Conservation (phyloP, 2,113 vertebrate genomes). For the Rhinolophus sinicus region DNA sequence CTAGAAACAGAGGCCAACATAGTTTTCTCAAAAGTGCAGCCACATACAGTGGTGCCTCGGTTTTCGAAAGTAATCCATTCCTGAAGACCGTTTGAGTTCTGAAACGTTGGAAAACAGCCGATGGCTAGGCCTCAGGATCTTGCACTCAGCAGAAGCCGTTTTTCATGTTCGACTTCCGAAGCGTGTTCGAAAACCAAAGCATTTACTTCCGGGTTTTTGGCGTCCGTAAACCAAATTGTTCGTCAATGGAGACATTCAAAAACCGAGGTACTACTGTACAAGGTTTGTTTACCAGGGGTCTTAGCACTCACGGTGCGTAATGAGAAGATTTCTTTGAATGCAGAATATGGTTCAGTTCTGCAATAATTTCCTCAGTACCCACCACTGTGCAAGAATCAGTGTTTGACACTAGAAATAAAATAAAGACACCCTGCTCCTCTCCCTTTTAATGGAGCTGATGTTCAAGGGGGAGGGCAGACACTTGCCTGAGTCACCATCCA, state of each 20-base stretch:
- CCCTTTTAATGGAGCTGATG: too few relatives aligned
- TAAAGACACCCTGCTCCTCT: not conserved
- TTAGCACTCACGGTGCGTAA: rapidly evolving
- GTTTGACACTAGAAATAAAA: not conserved
- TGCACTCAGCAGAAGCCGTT: too few relatives aligned
- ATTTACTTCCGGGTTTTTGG: too few relatives aligned
- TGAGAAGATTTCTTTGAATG: not conserved
- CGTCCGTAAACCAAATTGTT: too few relatives aligned
- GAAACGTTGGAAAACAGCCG: too few relatives aligned
- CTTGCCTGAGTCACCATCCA: not conserved
- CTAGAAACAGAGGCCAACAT: not conserved
- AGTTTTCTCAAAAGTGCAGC: not conserved
- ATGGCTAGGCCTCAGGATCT: too few relatives aligned
- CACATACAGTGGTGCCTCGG: not conserved
- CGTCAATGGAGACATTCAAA: too few relatives aligned
- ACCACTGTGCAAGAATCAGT: not conserved
- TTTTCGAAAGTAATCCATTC: too few relatives aligned
- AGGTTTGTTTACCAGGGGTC: not conserved
- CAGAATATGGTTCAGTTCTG: not conserved
- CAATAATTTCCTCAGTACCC: not conserved
- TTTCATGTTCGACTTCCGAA: too few relatives aligned
- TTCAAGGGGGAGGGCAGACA: not conserved
- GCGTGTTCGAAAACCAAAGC: too few relatives aligned
- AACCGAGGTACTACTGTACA: too few relatives aligned
- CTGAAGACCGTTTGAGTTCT: too few relatives aligned